Conservation (phyloP, 37 sponge, comb jelly and placozoan species). For the Diacarnus erythraeanus region DNA sequence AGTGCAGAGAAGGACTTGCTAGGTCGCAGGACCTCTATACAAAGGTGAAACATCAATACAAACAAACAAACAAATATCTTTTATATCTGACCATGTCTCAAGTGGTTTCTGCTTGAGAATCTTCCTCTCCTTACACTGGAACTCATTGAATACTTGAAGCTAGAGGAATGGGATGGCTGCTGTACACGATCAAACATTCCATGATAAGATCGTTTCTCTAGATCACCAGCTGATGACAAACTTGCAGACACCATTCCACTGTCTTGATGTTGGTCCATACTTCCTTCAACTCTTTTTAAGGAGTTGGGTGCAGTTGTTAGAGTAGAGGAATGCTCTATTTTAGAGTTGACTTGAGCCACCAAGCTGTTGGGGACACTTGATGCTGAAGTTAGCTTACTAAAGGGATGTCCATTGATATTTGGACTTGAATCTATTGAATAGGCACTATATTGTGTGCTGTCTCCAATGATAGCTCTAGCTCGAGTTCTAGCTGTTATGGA, state of each 20-base stretch:
- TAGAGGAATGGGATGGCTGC: not conserved
- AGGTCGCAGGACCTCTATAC: not conserved
- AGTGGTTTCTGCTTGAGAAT: no score
- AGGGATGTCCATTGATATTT: not conserved
- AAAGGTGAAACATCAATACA: no score
- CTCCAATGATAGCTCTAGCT: not conserved
- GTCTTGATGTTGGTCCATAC: not conserved
- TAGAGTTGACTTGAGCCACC: not conserved
- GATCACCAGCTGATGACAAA: not conserved
- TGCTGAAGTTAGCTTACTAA: not conserved
- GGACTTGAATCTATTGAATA: not conserved
- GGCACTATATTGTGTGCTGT: conserved; percentile 2
- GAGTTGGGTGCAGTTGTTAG: not conserved
- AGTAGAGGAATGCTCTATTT: not conserved
- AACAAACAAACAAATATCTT: no score
- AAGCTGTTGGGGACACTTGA: not conserved
- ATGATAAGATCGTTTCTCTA: not conserved
- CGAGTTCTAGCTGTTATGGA: not conserved
- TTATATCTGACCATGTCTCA: no score
- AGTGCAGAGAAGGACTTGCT: not conserved
- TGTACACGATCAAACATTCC: no score
- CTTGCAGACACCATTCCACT: not conserved
- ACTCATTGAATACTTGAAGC: no score
- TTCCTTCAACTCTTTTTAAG: not conserved
- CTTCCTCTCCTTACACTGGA: no score